Evolutionary conservation across 2,113 vertebrate genomes (phyloP).

Genomic region (Pogonocichla stellata): DNA sequence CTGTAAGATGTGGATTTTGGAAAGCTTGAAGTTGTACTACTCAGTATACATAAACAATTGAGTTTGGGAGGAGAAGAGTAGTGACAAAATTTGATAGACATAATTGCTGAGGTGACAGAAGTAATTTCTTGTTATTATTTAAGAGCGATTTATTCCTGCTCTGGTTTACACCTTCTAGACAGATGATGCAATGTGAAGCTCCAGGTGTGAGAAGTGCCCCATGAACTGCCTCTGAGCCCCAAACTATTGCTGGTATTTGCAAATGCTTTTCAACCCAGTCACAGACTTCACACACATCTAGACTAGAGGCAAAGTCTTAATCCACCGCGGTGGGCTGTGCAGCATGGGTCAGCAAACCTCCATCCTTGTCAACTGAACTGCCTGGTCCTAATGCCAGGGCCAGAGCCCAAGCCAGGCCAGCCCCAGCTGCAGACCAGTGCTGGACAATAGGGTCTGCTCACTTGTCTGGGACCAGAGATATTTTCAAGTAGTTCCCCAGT

Average conservation of each 20-base stretch:
- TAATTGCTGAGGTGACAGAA: background rate
- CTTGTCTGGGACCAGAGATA: background rate
- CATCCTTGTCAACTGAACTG: background rate
- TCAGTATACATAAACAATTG: background rate
- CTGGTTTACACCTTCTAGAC: background rate
- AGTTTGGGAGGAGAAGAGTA: background rate
- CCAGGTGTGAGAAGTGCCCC: background rate
- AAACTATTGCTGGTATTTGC: background rate
- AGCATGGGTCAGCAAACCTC: background rate
- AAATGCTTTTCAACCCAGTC: background rate
- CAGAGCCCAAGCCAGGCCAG: background rate
- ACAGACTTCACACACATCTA: background rate
- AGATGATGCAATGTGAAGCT: background rate
- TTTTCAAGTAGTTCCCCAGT: constrained; percentile 8
- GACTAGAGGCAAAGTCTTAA: background rate
- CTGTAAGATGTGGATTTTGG: background rate
- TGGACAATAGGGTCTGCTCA: background rate
- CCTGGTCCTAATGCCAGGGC: background rate
- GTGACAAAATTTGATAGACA: background rate
- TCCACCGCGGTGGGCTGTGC: background rate
- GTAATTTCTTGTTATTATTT: background rate
- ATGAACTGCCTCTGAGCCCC: background rate
- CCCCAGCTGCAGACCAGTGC: background rate
- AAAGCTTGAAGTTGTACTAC: background rate
- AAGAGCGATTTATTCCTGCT: background rate